phyloP scores from a whole-genome alignment of 53 echinoderm and acorn worm genomes.

The Mesocentrotus franciscanus region DNA sequence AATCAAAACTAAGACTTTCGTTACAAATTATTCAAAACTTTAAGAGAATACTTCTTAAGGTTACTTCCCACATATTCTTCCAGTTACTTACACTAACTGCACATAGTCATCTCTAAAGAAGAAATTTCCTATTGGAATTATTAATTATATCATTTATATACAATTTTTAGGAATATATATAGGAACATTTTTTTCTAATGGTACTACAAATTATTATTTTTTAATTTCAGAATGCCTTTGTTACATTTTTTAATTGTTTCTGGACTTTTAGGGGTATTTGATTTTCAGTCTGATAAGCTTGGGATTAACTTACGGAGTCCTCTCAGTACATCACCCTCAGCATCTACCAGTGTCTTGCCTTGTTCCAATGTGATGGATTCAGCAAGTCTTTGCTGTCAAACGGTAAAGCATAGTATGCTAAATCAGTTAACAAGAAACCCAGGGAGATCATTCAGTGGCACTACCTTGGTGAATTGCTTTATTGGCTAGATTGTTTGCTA shows the following conservation, averaged over 20 bases:
- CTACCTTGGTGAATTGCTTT: not conserved
- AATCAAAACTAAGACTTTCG: not conserved
- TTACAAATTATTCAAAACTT: not conserved
- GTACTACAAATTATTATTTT: not conserved
- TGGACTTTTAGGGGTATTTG: not conserved
- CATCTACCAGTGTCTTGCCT: conserved; percentile 93
- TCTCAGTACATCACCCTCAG: conserved; percentile 95
- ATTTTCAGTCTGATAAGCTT: not conserved
- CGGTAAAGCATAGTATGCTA: not conserved
- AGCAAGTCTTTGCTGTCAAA: conserved; percentile 80
- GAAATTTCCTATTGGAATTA: not conserved
- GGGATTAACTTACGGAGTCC: conserved; percentile 86
- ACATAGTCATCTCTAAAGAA: not conserved
- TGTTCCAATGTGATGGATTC: conserved; percentile 92
- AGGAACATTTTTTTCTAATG: not conserved
- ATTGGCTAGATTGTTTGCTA: not conserved
- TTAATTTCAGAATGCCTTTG: not conserved
- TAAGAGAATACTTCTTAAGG: not conserved
- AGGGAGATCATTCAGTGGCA: not conserved
- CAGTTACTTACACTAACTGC: not conserved
- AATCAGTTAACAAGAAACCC: not conserved
- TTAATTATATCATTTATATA: not conserved
- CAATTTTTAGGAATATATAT: too few relatives aligned
- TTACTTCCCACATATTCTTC: too few relatives aligned
- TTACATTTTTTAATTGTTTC: not conserved